phyloP scores from a whole-genome alignment of 2,113 vertebrate species.

The Pholis gunnellus region DNA sequence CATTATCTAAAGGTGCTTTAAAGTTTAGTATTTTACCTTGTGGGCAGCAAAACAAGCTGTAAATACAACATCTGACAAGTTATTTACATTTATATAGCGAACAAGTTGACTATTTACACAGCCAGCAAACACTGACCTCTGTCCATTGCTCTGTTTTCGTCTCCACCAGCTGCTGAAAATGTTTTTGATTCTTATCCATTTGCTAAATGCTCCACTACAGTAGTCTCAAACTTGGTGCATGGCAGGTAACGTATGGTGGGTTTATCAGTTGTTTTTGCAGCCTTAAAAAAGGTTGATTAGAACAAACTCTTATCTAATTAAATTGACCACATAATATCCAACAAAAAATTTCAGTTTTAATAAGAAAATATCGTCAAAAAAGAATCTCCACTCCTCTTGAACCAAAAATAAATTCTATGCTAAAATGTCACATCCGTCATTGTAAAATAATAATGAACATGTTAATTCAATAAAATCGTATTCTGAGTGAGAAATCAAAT shows the following conservation, averaged over 20 bases:
- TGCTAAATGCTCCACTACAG: neutral
- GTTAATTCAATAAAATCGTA: neutral
- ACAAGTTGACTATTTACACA: neutral
- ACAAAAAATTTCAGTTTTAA: neutral
- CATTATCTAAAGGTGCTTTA: neutral
- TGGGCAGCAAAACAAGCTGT: neutral
- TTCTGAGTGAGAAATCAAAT: constrained; percentile 5
- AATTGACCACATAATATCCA: neutral
- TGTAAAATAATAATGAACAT: neutral
- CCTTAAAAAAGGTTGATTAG: neutral
- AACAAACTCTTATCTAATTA: neutral
- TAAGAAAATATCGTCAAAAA: neutral
- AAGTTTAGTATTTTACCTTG: neutral
- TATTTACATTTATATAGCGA: neutral
- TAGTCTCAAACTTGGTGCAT: neutral
- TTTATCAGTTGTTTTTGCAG: neutral
- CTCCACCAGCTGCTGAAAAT: neutral
- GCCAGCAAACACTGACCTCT: neutral
- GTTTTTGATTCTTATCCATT: neutral
- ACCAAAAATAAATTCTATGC: neutral
- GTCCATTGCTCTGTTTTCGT: neutral
- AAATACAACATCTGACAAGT: neutral
- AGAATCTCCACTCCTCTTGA: neutral
- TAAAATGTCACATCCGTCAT: neutral
- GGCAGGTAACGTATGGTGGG: neutral